A percentile compares a stretch with the other conserved stretches of the same genome.
phyloP scores from a whole-genome alignment of 2,888 invertebrate genomes.

The Acanthoscelides obtectus region DNA sequence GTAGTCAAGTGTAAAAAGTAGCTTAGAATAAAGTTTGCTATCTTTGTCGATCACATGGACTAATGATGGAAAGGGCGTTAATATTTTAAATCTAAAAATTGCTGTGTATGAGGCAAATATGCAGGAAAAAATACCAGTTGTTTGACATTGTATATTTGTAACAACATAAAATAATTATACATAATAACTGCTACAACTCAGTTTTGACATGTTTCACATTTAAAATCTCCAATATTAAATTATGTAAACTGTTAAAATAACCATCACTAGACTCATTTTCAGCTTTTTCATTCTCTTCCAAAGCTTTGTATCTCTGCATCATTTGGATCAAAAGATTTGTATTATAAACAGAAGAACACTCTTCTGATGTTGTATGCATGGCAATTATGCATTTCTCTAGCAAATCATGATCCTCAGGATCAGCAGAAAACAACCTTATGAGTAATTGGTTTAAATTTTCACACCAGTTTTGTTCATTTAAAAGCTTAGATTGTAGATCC shows the following conservation, averaged over 20 bases:
- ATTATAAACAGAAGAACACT: constrained; percentile 24
- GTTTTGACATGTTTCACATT: constrained; percentile 18
- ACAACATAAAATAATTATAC: background rate
- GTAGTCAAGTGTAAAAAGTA: too few species aligned
- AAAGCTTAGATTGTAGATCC: constrained; percentile 36
- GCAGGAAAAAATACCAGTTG: too few species aligned
- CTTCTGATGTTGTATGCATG: constrained; percentile 27
- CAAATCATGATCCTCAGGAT: constrained; percentile 45
- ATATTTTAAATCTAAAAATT: too few species aligned
- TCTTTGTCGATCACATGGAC: too few species aligned
- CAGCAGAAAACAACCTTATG: constrained; percentile 34
- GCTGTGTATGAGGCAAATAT: too few species aligned
- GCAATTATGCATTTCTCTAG: constrained; percentile 42
- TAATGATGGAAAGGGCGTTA: too few species aligned
- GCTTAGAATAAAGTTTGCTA: too few species aligned
- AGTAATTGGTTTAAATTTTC: constrained; percentile 43
- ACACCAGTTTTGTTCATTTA: constrained; percentile 44
- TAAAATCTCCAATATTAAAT: constrained; percentile 25
- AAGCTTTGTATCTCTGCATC: constrained; percentile 22
- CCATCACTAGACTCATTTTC: constrained; percentile 19
- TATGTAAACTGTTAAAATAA: constrained; percentile 24
- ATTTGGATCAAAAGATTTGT: constrained; percentile 19
- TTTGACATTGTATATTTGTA: too few species aligned
- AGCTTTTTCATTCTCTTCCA: constrained; percentile 20
- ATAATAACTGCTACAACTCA: constrained; percentile 24